Percentiles rank a stretch among this genome's conserved stretches.
Conservation (phyloP, 2,888 invertebrate genomes). For the Cryptops parisi region DNA sequence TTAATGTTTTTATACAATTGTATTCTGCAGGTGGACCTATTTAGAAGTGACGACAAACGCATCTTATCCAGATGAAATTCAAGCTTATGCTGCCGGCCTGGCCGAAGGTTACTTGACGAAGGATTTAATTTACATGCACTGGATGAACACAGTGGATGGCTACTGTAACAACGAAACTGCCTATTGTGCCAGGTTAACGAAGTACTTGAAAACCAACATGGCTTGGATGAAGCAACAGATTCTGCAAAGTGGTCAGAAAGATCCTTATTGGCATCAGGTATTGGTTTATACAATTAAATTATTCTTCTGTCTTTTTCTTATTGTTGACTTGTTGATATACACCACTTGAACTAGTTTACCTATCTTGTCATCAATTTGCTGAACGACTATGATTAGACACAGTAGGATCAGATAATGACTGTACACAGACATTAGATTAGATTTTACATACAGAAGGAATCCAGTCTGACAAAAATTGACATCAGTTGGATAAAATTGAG, state of each 20-base stretch:
- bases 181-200: conserved; percentile 48
- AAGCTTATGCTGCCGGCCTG: conserved; percentile 73
- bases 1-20: no score
- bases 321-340: no score
- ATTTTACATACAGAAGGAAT: no score
- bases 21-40: conserved; percentile 52
- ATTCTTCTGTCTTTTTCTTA: no score
- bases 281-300: no score
- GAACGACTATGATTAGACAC: no score
- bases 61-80: conserved; percentile 56
- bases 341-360: no score
- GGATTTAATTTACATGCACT: conserved; percentile 62
- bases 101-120: conserved; percentile 69
- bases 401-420: no score
- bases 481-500: no score
- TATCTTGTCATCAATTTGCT: no score
- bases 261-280: conserved; percentile 77
- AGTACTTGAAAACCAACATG: conserved; percentile 48
- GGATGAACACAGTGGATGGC: conserved; percentile 52
- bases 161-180: conserved; percentile 37
- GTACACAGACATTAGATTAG: no score
- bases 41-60: conserved; percentile 63
- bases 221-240: conserved; percentile 47
- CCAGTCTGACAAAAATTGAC: no score
- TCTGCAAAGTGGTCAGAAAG: conserved; percentile 32